Base-by-base conservation (phyloP, 2,113 vertebrate genomes). In the Lonchura striata region DNA sequence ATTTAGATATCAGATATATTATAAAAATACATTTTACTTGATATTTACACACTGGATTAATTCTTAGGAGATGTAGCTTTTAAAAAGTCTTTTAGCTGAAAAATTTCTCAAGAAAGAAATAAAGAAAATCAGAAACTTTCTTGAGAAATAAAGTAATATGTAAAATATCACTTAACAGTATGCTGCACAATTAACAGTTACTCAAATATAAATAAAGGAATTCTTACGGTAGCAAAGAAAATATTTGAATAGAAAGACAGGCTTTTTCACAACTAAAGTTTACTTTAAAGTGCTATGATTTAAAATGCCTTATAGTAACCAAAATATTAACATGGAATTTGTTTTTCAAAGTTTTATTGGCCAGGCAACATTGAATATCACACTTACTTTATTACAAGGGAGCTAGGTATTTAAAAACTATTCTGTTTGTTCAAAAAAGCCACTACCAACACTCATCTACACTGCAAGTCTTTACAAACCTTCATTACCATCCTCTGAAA, bases 401-500 rank as follows among this genome's bases (percentile, higher is more conserved):
- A 83, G 23, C 23, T 91, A 84, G 24, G 7, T 72, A 80, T 17
- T 69, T 22, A 9, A 68, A 88, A 66, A 30, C 23, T 50, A n/a
- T 50, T 60, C 23, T 74, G 31, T 82, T 52, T 37, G 13, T 46
- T 20, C 33, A 39, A 33, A 63, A 74, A 82, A 91, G 72, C 83
- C 65, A 92, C 89, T 84, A 91, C 71, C 31, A 86, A 76, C 65
- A 92, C 71, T 93, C 63, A 66, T 80, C 82, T 94, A 86, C 87
- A 85, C 76, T 61, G 81, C 88, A 94, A 92, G 16, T n/a, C 74
- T 78, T 86, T 93, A 97, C 97, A 97, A 82, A 97, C 95, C 96
- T 97, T 90, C 78, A 0, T 84, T 96, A 92, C 88, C 24, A 82
- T 97, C 95, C 92, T 94, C 91, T 92, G 95, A 91, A 95, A 95